Conservation (phyloP, 2,888 invertebrate genomes). For the Lypha dubia region DNA sequence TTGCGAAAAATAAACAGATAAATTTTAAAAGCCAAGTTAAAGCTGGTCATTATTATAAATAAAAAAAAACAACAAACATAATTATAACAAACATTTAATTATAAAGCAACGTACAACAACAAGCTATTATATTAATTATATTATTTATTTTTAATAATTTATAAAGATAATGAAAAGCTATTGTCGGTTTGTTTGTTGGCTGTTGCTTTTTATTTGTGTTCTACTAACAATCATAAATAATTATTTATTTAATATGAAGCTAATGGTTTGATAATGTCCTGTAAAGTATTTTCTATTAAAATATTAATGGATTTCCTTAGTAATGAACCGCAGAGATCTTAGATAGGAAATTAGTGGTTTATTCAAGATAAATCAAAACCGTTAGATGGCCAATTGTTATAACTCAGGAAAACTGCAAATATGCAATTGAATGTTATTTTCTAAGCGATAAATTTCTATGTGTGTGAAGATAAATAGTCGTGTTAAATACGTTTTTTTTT, state of each 20-base stretch:
- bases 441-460: no score
- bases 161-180: slow-evolving; percentile 15
- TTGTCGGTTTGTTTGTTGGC: slow-evolving; percentile 6
- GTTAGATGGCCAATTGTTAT: background rate
- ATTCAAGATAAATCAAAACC: background rate
- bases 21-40: background rate
- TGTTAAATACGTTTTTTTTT: no score
- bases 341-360: background rate
- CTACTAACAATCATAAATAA: slow-evolving; percentile 29
- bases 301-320: background rate
- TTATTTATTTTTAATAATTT: slow-evolving; percentile 4
- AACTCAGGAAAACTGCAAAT: no score
- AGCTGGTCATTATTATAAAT: slow-evolving; percentile 1
- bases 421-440: no score
- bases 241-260: slow-evolving; percentile 23
- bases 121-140: background rate
- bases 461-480: no score
- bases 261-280: slow-evolving; percentile 44
- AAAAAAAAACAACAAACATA: background rate
- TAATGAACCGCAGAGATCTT: background rate
- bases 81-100: slow-evolving; percentile 37
- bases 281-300: background rate
- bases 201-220: no score
- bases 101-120: slow-evolving; percentile 24
- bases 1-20: slow-evolving; percentile 3